Evolutionary conservation across 2,797 vertebrate species (phyloP).

Genomic region (Periparus ater): DNA sequence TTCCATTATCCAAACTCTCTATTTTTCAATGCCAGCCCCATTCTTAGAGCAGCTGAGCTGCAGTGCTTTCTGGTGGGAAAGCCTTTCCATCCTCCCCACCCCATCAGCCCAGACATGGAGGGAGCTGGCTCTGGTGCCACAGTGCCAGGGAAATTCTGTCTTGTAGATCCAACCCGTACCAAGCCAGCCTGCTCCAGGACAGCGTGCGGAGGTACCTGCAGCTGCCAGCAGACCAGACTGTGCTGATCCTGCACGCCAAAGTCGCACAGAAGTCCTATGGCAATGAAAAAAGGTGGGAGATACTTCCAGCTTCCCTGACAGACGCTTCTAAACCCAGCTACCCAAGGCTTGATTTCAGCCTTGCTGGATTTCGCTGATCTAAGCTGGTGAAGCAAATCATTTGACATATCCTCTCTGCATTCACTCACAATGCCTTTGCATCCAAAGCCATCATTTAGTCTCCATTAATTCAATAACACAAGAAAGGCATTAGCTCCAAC

Average conservation of each 20-base stretch:
- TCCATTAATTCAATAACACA: background rate
- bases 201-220: conserved; percentile 77
- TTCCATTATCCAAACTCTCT: background rate
- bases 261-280: conserved; percentile 97
- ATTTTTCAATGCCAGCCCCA: background rate
- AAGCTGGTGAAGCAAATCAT: background rate
- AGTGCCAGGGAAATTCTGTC: background rate
- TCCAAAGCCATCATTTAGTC: background rate
- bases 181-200: conserved; percentile 69
- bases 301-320: accelerated
- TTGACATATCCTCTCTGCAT: background rate
- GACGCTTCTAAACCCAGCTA: background rate
- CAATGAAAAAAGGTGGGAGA: conserved; percentile 89
- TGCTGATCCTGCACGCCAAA: conserved; percentile 91
- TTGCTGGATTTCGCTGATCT: background rate
- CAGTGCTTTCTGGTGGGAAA: background rate
- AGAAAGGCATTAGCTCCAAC: background rate
- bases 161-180: conserved; percentile 57
- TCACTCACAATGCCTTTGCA: background rate
- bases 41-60: background rate
- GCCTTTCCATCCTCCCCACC: background rate
- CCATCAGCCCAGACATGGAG: accelerated
- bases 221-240: conserved; percentile 81
- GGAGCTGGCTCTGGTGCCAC: background rate
- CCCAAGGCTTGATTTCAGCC: background rate